A percentile compares a stretch with the other conserved stretches of the same genome.
Conservation (phyloP, 2,888 invertebrate genomes). For the Drosophila niveifrons region DNA sequence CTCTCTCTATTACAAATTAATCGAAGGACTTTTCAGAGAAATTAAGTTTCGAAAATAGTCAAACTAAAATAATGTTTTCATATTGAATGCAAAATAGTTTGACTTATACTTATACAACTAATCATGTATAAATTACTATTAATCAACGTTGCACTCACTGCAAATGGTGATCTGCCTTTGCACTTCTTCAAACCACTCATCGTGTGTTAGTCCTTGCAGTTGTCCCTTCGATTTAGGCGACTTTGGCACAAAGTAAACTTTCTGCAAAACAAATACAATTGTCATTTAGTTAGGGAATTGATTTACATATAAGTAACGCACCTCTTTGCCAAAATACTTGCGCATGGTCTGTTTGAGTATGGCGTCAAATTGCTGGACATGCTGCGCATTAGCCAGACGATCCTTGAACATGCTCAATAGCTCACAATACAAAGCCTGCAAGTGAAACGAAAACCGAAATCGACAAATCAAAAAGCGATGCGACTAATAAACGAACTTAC, state of each 20-base stretch:
- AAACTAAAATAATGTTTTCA: background rate
- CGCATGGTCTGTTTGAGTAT: conserved; percentile 87
- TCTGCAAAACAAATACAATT: conserved; percentile 56
- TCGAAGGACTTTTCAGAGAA: too few species aligned
- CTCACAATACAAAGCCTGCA: conserved; percentile 91
- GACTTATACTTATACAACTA: too few species aligned
- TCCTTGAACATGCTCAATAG: conserved; percentile 91
- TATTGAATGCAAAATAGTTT: too few species aligned
- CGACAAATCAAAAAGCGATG: conserved; percentile 12
- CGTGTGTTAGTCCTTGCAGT: conserved; percentile 86
- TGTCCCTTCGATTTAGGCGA: conserved; percentile 63
- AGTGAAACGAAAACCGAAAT: background rate
- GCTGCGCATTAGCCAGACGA: conserved; percentile 89
- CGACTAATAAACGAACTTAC: conserved; percentile 55
- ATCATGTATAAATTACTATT: too few species aligned
- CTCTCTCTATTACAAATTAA: too few species aligned
- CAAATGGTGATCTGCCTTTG: conserved; percentile 89
- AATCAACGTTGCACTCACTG: conserved; percentile 86
- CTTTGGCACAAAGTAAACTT: conserved; percentile 83
- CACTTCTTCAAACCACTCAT: conserved; percentile 88
- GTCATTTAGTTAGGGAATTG: too few species aligned
- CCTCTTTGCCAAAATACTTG: conserved; percentile 83
- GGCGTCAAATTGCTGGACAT: conserved; percentile 88
- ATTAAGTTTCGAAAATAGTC: too few species aligned
- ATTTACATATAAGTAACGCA: conserved; percentile 25